These are phyloP conservation scores for Rhabdomys pumilio DNA, from an alignment of 2,797 vertebrate species.

Conservation along the genomic window DNA sequence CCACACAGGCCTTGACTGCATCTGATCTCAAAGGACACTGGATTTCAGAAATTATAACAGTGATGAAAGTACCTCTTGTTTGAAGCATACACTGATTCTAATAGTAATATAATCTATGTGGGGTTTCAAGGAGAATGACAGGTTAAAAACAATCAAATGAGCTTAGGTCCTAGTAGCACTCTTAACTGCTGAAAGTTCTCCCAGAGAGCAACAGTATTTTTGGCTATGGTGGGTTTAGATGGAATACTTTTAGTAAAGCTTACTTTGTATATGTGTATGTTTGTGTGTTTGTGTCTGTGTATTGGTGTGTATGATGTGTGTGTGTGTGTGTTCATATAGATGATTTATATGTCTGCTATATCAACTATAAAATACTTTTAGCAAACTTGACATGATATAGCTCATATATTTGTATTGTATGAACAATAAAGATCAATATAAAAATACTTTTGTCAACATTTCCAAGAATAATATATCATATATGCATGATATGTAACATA, in stretches of 20 bases:
- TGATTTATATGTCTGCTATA: background rate
- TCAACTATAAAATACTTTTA: background rate
- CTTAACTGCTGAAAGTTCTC: background rate
- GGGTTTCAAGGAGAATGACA: background rate
- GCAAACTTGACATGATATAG: background rate
- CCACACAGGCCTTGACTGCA: background rate
- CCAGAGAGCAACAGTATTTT: background rate
- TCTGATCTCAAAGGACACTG: background rate
- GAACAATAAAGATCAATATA: background rate
- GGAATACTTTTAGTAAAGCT: background rate
- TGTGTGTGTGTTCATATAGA: background rate
- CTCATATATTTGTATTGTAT: background rate
- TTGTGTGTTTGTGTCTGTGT: no score
- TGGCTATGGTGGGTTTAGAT: background rate
- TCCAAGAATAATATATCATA: background rate
- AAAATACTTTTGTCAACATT: background rate
- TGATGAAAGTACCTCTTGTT: slow-evolving; percentile 1
- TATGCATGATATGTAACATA: background rate
- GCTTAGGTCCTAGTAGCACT: background rate
- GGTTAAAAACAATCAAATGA: background rate
- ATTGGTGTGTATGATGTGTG: background rate
- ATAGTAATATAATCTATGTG: background rate
- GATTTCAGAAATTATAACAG: background rate
- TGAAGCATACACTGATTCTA: background rate
- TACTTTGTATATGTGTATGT: background rate